Base-by-base conservation (phyloP, 1,140 invertebrate genomes). In the Eurosta solidaginis region DNA sequence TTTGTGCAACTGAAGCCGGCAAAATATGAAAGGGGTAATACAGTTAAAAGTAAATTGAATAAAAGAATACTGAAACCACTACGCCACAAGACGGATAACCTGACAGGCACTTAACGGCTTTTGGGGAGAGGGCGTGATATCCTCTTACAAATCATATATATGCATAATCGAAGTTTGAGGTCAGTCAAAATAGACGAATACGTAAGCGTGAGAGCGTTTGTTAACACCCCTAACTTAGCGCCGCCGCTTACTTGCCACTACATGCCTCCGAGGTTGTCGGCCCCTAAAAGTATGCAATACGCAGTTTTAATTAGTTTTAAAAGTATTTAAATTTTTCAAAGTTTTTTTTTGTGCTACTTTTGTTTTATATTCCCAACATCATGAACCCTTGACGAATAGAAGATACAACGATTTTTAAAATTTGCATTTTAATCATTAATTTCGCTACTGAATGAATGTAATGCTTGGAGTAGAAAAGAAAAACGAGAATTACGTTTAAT, bases 241-340 rank as follows among this genome's bases (percentile, higher is more conserved):
- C 29, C 40, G 36, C 22, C 36, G 36, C 25, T 1, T 42, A 33
- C 33, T 17, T 68, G 59, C 33, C 33, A 40, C 59, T 36, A 6
- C 3, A 20, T n/a, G 7, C n/a, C 17, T 17, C n/a, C 17, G 33
- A 22, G 59, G 59, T 68, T 68, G 40, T 40, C 59, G 59, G 59
- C 33, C 40, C 73, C 42, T 47, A 42, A 20, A 47, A 74, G 22
- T 74, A 47, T 74, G 73, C 73, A 74, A 47, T 68, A 68, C 73
- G 45, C 73, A 47, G 27, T 74, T 74, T 74, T 74, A 74, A 74
- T 74, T 74, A 74, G 73, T 74, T 74, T 74, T 47, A 74, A 74
- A 74, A 74, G 40, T 74, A 74, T 74, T 74, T 74, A 45, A 47
- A 74, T 47, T 74, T 68, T 74, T 74, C 20, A n/a, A 12, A 20